A percentile compares a stretch with the other conserved stretches of the same genome.
These are phyloP conservation scores for Clanis bilineata DNA, from an alignment of 2,888 invertebrate genomes.

Conservation along the genomic window DNA sequence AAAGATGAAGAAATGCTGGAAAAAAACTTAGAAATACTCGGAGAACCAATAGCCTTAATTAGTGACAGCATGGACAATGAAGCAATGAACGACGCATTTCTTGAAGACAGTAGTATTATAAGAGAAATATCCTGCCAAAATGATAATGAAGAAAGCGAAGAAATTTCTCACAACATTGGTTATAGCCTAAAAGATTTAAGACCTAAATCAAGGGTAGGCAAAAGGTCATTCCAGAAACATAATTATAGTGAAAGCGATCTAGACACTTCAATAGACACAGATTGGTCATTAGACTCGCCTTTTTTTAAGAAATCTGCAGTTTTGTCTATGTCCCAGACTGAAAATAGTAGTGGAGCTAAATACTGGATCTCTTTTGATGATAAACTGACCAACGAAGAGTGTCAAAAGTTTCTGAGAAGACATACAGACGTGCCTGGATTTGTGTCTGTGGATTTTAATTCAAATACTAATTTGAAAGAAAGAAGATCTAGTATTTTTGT, in stretches of 20 bases:
- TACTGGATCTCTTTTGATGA: conserved; percentile 76
- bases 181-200: not conserved
- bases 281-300: conserved; percentile 48
- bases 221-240: not conserved
- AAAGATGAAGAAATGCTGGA: too few species aligned
- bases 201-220: not conserved
- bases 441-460: conserved; percentile 34
- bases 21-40: not conserved
- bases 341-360: conserved; percentile 65
- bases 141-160: not conserved
- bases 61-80: not conserved
- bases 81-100: conserved; percentile 16
- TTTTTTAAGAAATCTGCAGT: conserved; percentile 58
- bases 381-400: conserved; percentile 32
- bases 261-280: not conserved
- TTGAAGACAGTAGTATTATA: conserved; percentile 4
- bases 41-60: not conserved
- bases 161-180: not conserved
- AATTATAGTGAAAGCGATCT: not conserved
- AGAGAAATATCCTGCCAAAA: conserved; percentile 5
- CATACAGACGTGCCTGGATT: conserved; percentile 53
- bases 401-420: not conserved
- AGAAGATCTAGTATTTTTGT: conserved; percentile 21
- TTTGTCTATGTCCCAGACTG: conserved; percentile 68
- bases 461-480: conserved; percentile 11